Conservation (phyloP, 35 echinoderm and acorn worm genomes). For the Patiria miniata region DNA sequence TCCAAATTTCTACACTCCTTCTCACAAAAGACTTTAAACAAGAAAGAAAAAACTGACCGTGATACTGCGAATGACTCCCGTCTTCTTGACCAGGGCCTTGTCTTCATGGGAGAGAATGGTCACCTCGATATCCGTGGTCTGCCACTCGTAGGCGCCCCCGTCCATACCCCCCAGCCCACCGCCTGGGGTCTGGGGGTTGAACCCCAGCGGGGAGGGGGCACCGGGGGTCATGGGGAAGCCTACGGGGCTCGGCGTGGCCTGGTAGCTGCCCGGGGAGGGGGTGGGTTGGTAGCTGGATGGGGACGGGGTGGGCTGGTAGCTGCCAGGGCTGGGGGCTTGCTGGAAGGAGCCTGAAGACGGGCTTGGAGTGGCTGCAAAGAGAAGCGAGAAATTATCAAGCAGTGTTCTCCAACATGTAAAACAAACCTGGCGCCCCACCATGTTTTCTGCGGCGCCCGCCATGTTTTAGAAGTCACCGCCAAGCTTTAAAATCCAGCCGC, state of each 20-base stretch:
- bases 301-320: constrained; percentile 79
- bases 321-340: constrained; percentile 87
- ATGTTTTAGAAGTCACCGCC: no score
- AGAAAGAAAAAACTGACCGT: constrained; percentile 52
- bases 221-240: constrained; percentile 85
- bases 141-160: constrained; percentile 72
- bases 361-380: constrained; percentile 75
- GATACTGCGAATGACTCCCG: constrained; percentile 80
- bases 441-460: no score
- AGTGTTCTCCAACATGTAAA: no score
- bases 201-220: constrained; percentile 86
- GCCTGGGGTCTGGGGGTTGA: constrained; percentile 92
- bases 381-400: neutral
- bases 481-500: no score
- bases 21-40: neutral
- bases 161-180: constrained; percentile 55
- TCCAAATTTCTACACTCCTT: no score
- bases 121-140: constrained; percentile 81
- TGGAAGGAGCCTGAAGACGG: constrained; percentile 78
- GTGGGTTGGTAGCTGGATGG: constrained; percentile 69
- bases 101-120: constrained; percentile 89
- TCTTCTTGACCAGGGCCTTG: constrained; percentile 69
- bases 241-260: constrained; percentile 78
- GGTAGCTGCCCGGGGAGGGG: constrained; percentile 68
- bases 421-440: no score